Conservation (phyloP, 2,888 invertebrate genomes). For the Cheilosia pagana region DNA sequence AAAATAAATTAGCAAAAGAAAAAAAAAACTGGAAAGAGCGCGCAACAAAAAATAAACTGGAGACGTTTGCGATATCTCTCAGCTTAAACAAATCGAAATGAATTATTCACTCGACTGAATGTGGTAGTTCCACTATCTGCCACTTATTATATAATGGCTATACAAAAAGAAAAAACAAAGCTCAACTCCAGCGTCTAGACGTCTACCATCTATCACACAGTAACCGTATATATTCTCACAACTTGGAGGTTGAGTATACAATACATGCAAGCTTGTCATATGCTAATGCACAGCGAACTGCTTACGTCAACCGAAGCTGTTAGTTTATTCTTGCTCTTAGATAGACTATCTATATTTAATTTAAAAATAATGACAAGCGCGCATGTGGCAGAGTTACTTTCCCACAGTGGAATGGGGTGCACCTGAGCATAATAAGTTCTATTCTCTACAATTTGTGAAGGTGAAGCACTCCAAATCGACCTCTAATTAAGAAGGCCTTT, state of each 20-base stretch:
- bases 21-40: background rate
- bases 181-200: constrained; percentile 52
- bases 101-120: constrained; percentile 20
- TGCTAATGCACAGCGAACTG: constrained; percentile 14
- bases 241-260: background rate
- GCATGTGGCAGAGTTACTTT: constrained; percentile 25
- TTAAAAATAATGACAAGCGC: constrained; percentile 25
- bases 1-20: background rate
- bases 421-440: constrained; percentile 25
- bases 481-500: too few species aligned
- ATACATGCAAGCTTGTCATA: background rate
- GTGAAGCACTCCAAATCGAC: too few species aligned
- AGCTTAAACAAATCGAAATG: constrained; percentile 8
- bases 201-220: constrained; percentile 46
- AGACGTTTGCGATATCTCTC: constrained; percentile 47
- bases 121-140: constrained; percentile 4
- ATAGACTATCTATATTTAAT: constrained; percentile 29
- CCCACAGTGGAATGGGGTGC: constrained; percentile 20
- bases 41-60: background rate
- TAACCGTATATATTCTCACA: constrained; percentile 5
- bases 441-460: background rate
- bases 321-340: constrained; percentile 15
- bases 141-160: constrained; percentile 12
- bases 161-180: constrained; percentile 12
- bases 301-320: constrained; percentile 26